These are phyloP conservation scores for Oostethus manadensis DNA, from an alignment of 2,113 vertebrate species.

Conservation along the genomic window DNA sequence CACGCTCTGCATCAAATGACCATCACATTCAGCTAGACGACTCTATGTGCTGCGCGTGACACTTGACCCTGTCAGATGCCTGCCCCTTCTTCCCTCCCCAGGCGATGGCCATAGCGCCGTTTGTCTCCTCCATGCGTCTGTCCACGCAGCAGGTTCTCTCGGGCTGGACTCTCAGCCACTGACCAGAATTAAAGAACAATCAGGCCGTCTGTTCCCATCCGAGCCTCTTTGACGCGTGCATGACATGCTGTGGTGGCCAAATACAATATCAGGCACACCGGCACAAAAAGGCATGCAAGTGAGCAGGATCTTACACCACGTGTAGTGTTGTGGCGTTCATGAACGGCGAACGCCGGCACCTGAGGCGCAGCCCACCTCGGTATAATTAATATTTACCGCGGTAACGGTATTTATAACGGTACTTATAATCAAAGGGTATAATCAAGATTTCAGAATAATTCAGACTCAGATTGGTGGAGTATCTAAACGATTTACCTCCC, in stretches of 20 bases:
- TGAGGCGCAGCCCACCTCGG: too few relatives aligned
- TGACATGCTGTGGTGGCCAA: not conserved
- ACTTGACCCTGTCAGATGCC: conserved; percentile 42
- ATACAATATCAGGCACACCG: conserved; percentile 12
- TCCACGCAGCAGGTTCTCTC: conserved; percentile 59
- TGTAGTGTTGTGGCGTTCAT: too few relatives aligned
- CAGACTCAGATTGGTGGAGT: too few relatives aligned
- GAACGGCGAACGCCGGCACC: too few relatives aligned
- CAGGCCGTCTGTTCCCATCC: conserved; percentile 54
- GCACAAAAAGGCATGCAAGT: conserved; percentile 7
- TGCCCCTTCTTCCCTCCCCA: not conserved
- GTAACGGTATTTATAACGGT: too few relatives aligned
- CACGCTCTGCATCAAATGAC: not conserved
- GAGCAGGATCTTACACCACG: too few relatives aligned
- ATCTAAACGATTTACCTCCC: too few relatives aligned
- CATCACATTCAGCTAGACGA: not conserved
- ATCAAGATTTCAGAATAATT: too few relatives aligned
- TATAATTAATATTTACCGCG: too few relatives aligned
- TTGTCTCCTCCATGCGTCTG: conserved; percentile 57
- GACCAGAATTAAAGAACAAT: conserved; percentile 49
- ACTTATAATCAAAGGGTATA: too few relatives aligned
- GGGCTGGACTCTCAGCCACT: conserved; percentile 47
- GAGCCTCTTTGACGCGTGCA: conserved; percentile 45
- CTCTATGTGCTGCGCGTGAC: conserved; percentile 25
- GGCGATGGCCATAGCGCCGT: conserved; percentile 29